Conservation (phyloP, 1,140 invertebrate species). For the Tenebrio molitor region DNA sequence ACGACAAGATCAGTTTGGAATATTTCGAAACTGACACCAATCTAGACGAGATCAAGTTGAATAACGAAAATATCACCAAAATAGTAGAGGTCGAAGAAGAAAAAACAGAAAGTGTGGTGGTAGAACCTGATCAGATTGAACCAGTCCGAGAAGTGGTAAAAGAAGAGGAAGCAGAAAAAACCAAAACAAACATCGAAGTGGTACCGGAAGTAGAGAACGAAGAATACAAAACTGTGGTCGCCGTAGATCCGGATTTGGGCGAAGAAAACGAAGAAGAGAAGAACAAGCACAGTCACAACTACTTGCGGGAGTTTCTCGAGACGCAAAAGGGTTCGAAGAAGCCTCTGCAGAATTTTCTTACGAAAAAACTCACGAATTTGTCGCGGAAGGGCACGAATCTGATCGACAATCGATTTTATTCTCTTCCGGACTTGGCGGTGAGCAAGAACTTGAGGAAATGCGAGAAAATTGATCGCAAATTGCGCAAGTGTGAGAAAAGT, state of each 20-base stretch:
- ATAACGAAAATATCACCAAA: conserved; percentile 59
- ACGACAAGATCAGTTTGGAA: conserved; percentile 53
- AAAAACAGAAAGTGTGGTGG: conserved; percentile 20
- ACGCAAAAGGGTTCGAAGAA: conserved; percentile 63
- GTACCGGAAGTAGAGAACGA: conserved; percentile 46
- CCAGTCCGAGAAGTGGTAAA: no score
- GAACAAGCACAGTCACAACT: conserved; percentile 64
- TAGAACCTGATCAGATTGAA: neutral
- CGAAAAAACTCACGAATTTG: conserved; percentile 63
- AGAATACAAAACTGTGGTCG: conserved; percentile 63
- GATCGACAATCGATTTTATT: conserved; percentile 77
- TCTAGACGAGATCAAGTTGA: conserved; percentile 61
- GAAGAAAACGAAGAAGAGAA: conserved; percentile 54
- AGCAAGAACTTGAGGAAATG: conserved; percentile 76
- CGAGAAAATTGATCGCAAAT: conserved; percentile 76
- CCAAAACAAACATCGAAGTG: conserved; percentile 60
- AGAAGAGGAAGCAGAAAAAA: conserved; percentile 22
- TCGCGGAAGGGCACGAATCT: conserved; percentile 65
- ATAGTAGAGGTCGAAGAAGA: conserved; percentile 25
- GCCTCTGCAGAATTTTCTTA: conserved; percentile 64
- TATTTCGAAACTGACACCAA: conserved; percentile 61
- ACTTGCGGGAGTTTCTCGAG: conserved; percentile 64
- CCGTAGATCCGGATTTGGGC: conserved; percentile 52
- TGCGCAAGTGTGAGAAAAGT: conserved; percentile 68
- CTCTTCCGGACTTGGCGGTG: conserved; percentile 76